These are phyloP conservation scores for Bombus vancouverensis DNA, from an alignment of 1,140 invertebrate genomes.

Conservation along the genomic window DNA sequence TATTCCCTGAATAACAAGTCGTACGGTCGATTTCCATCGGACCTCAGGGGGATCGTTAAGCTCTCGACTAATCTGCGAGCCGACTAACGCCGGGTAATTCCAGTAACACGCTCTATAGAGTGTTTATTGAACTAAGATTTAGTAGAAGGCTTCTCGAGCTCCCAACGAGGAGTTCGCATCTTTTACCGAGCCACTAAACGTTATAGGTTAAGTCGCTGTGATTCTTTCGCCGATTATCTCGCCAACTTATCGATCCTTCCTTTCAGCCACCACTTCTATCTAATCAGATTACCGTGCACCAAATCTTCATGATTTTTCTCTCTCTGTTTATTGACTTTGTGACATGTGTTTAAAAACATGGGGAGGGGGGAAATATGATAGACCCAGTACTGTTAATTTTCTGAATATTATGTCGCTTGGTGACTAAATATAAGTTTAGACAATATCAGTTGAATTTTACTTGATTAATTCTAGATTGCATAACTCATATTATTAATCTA, in stretches of 20 bases:
- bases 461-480: too few relatives aligned
- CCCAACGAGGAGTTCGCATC: background rate
- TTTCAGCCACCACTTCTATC: background rate
- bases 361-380: background rate
- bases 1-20: slow-evolving; percentile 14
- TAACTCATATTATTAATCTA: too few relatives aligned
- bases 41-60: slow-evolving; percentile 21
- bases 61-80: slow-evolving; percentile 34
- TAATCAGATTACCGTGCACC: background rate
- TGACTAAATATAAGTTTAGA: too few relatives aligned
- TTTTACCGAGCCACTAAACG: background rate
- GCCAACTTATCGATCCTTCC: background rate
- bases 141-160: background rate
- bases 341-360: background rate
- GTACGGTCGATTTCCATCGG: slow-evolving; percentile 18
- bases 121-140: slow-evolving; percentile 45
- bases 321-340: background rate
- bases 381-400: too few relatives aligned
- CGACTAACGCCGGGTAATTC: slow-evolving; percentile 26
- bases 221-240: slow-evolving; percentile 24
- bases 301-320: background rate
- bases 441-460: too few relatives aligned
- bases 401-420: too few relatives aligned
- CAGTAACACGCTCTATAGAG: slow-evolving; percentile 43
- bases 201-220: slow-evolving; percentile 1